Evolutionary conservation across 2,888 invertebrate species (phyloP).

Genomic region (Hemaris fuciformis): DNA sequence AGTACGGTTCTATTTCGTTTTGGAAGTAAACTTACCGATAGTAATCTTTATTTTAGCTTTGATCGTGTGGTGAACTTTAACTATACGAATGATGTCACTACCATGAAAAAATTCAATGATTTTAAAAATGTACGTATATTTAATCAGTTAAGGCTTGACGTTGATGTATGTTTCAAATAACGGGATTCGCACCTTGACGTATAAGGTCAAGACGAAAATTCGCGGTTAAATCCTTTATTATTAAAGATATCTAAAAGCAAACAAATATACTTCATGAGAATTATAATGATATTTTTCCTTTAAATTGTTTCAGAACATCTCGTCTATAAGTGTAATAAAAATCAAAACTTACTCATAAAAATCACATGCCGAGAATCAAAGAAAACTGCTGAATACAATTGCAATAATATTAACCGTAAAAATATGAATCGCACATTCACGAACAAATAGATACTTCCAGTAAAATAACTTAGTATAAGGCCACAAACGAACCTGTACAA

Average conservation of each 20-base stretch:
- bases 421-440: too few relatives aligned
- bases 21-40: constrained; percentile 31
- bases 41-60: constrained; percentile 53
- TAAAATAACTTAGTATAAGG: not conserved
- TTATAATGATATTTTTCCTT: too few relatives aligned
- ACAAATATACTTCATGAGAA: not conserved
- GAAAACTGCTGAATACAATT: too few relatives aligned
- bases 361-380: too few relatives aligned
- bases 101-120: not conserved
- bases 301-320: too few relatives aligned
- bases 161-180: not conserved
- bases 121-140: not conserved
- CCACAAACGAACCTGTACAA: constrained; percentile 60
- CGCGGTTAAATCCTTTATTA: too few relatives aligned
- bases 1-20: constrained; percentile 7
- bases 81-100: not conserved
- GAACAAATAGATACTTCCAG: not conserved
- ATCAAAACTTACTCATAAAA: too few relatives aligned
- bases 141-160: not conserved
- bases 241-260: too few relatives aligned
- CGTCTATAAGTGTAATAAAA: too few relatives aligned
- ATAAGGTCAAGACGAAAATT: not conserved
- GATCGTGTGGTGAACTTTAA: constrained; percentile 24
- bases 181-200: not conserved
- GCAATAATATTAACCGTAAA: too few relatives aligned